Evolutionary conservation across 2,113 vertebrate genomes (phyloP).

Genomic region (Fregata magnificens): DNA sequence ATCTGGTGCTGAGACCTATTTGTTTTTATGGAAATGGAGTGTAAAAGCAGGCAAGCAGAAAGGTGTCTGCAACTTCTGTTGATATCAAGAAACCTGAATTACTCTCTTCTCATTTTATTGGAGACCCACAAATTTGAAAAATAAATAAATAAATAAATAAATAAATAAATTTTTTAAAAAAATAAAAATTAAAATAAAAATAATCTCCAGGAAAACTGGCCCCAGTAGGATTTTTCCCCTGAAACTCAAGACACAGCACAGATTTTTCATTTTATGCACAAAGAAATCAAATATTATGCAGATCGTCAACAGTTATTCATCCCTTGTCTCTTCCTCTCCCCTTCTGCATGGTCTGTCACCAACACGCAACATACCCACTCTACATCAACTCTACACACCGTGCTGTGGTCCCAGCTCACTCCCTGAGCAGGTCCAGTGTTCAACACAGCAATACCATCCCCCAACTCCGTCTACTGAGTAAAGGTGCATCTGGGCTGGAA

Average conservation of each 20-base stretch:
- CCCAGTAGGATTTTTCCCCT: neutral
- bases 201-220: neutral
- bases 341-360: neutral
- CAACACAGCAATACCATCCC: neutral
- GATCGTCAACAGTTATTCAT: neutral
- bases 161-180: too few relatives aligned
- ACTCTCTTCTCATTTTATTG: neutral
- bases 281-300: neutral
- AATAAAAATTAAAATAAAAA: rapidly evolving
- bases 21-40: neutral
- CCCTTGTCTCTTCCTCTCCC: neutral
- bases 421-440: neutral
- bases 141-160: neutral
- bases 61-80: neutral
- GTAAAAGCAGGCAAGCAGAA: neutral
- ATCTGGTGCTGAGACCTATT: neutral
- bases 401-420: neutral
- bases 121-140: rapidly evolving
- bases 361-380: neutral
- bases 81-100: neutral
- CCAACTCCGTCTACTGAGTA: neutral
- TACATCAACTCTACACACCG: neutral
- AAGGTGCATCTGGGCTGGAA: neutral
- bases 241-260: neutral
- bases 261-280: neutral